Percentiles rank a stretch among this genome's conserved stretches.
These are phyloP conservation scores for Scaptomyza parva DNA, from an alignment of 2,888 invertebrate species.

Conservation along the genomic window DNA sequence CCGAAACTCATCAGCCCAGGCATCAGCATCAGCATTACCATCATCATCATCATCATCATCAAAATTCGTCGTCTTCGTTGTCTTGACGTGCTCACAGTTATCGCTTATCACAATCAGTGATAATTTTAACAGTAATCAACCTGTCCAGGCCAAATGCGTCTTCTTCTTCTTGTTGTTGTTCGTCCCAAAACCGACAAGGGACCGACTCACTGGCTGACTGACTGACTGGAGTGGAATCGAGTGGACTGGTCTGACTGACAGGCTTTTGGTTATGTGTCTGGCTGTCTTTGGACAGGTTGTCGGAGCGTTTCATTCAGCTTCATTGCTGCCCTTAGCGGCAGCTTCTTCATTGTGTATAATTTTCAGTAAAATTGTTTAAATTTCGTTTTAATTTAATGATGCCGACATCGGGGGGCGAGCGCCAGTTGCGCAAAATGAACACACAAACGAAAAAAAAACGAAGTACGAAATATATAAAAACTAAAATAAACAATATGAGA, in stretches of 20 bases:
- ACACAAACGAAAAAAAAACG: conserved; percentile 16
- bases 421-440: conserved; percentile 66
- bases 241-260: conserved; percentile 40
- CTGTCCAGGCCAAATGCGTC: conserved; percentile 73
- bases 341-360: conserved; percentile 73
- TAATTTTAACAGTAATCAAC: conserved; percentile 82
- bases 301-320: conserved; percentile 53
- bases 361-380: conserved; percentile 81
- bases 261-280: conserved; percentile 48
- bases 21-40: conserved; percentile 35
- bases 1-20: conserved; percentile 52
- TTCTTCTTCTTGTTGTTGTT: too few relatives aligned
- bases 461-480: conserved; percentile 30
- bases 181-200: conserved; percentile 39
- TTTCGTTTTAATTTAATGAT: conserved; percentile 81
- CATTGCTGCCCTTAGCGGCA: conserved; percentile 41
- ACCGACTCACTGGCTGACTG: conserved; percentile 32
- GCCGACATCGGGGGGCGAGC: conserved; percentile 67
- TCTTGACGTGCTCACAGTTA: conserved; percentile 79
- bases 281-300: conserved; percentile 58
- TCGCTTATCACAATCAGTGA: conserved; percentile 82
- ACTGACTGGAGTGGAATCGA: conserved; percentile 14
- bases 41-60: conserved; percentile 56
- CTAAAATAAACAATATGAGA: conserved; percentile 70
- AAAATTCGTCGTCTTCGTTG: conserved; percentile 59